Evolutionary conservation across 2,797 vertebrate genomes (phyloP).

Genomic region (Cynopterus sphinx): DNA sequence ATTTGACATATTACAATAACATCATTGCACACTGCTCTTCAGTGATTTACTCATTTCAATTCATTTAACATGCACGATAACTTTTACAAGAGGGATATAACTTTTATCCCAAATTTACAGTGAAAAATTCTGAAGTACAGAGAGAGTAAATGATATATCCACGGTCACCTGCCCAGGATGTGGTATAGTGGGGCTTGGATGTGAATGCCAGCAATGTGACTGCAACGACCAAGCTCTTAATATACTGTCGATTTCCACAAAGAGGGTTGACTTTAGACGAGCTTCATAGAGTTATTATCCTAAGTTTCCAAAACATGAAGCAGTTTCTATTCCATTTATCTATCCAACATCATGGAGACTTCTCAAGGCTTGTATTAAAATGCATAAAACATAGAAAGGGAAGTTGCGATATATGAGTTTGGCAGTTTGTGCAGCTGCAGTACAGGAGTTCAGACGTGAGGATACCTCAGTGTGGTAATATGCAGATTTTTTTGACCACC

Average conservation of each 20-base stretch:
- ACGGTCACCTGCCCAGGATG: background rate
- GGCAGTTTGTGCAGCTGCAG: background rate
- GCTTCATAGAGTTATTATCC: background rate
- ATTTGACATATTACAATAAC: background rate
- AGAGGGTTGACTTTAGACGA: background rate
- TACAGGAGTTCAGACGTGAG: background rate
- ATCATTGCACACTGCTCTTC: background rate
- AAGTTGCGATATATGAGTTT: background rate
- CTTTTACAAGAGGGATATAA: background rate
- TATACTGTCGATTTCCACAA: background rate
- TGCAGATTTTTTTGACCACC: background rate
- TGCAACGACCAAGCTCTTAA: background rate
- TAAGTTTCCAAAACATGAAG: background rate
- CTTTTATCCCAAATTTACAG: slow-evolving; percentile 25
- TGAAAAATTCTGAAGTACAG: slow-evolving; percentile 8
- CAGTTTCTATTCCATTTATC: background rate
- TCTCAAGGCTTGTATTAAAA: background rate
- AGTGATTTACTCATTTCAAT: background rate
- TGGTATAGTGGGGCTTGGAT: no score
- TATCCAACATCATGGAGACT: background rate
- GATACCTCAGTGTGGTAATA: no score
- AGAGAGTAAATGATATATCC: background rate
- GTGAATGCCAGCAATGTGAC: background rate
- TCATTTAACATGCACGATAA: background rate
- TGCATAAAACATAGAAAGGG: background rate